Evolutionary conservation across 92 coral and sea anemone genomes (phyloP).

Genomic region (Muricea muricata): DNA sequence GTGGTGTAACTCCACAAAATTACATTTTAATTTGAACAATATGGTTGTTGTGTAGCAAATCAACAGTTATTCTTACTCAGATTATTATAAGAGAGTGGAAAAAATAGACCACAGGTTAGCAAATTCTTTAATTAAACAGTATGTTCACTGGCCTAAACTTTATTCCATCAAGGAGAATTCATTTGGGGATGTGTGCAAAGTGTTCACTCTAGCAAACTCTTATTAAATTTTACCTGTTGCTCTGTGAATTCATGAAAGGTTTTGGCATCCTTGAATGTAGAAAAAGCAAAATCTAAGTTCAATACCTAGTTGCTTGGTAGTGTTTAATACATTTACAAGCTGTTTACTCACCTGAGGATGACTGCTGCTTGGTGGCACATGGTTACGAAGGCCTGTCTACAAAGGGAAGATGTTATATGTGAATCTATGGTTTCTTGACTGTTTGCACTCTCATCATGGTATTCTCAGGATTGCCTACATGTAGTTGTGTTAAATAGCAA

Average conservation of each 20-base stretch:
- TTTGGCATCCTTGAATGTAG: constrained; percentile 59
- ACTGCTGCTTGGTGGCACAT: constrained; percentile 7
- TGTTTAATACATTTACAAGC: not conserved
- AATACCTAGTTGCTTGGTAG: not conserved
- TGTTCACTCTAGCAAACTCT: too few species aligned
- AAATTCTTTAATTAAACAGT: too few species aligned
- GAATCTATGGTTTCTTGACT: not conserved
- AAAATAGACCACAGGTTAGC: too few species aligned
- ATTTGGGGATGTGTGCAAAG: not conserved
- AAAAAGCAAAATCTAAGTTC: not conserved
- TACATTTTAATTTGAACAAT: too few species aligned
- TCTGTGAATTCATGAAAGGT: constrained; percentile 80
- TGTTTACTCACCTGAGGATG: not conserved
- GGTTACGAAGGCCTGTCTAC: not conserved
- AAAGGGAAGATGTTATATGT: not conserved
- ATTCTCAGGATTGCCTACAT: too few species aligned
- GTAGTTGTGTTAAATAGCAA: not conserved
- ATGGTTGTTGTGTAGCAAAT: too few species aligned
- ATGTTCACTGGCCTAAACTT: too few species aligned
- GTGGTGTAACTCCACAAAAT: too few species aligned
- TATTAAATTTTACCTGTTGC: constrained; percentile 94
- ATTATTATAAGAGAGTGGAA: too few species aligned
- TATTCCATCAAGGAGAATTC: too few species aligned
- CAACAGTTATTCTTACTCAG: too few species aligned
- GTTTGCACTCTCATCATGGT: not conserved